Evolutionary conservation across 2,797 vertebrate species (phyloP).

Genomic region (Enteromius argenteus): DNA sequence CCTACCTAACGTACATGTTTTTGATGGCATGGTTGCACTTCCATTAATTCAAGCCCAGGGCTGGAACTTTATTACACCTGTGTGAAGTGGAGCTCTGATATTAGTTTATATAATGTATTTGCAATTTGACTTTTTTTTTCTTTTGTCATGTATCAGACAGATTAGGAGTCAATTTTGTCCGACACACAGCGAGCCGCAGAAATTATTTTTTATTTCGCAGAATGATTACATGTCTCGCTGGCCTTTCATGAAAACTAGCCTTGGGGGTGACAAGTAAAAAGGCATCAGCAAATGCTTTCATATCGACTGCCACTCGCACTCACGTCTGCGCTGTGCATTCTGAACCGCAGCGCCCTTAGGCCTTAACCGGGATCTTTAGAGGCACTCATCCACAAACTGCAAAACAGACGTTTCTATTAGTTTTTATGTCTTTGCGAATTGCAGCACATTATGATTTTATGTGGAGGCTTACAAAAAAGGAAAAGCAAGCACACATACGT

Average conservation of each 20-base stretch:
- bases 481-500: not conserved
- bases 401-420: conserved; percentile 42
- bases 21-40: not conserved
- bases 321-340: conserved; percentile 14
- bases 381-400: conserved; percentile 10
- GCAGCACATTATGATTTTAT: conserved; percentile 20
- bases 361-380: conserved; percentile 18
- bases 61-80: not conserved
- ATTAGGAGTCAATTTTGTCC: conserved; percentile 9
- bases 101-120: conserved; percentile 2
- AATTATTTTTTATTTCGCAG: conserved; percentile 20
- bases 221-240: conserved; percentile 42
- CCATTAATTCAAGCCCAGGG: not conserved
- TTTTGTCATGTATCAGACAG: not conserved
- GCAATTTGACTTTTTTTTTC: not conserved
- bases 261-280: conserved; percentile 40
- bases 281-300: conserved; percentile 43
- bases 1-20: not conserved
- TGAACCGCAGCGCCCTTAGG: not conserved
- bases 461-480: not conserved
- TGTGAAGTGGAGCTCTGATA: not conserved
- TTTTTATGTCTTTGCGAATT: conserved; percentile 27
- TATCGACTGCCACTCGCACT: conserved; percentile 32
- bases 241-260: conserved; percentile 43
- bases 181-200: not conserved